phyloP scores from a whole-genome alignment of 2,888 invertebrate genomes.

The Mesopsocus fuscifrons region DNA sequence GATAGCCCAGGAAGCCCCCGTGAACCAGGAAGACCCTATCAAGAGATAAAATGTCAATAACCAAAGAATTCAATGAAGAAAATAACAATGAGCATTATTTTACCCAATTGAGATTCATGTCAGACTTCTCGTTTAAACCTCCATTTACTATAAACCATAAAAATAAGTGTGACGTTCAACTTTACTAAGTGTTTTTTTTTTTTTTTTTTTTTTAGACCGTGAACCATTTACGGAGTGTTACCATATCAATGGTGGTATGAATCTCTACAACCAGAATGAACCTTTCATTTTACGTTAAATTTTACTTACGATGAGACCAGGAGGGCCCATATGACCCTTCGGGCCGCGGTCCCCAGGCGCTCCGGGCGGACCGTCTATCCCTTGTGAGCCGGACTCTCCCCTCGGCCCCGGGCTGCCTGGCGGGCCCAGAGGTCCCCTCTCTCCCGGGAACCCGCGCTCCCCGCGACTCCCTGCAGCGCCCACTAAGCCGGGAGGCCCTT shows the following conservation, averaged over 20 bases:
- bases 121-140: neutral
- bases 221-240: too few species aligned
- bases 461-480: slow-evolving; percentile 38
- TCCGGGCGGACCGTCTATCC: slow-evolving; percentile 27
- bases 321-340: slow-evolving; percentile 49
- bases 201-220: too few species aligned
- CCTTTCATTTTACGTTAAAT: too few species aligned
- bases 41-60: too few species aligned
- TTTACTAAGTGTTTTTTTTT: too few species aligned
- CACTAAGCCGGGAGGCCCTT: slow-evolving; percentile 40
- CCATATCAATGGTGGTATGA: too few species aligned
- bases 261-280: too few species aligned
- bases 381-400: slow-evolving; percentile 45
- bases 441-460: slow-evolving; percentile 52
- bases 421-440: slow-evolving; percentile 47
- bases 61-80: slow-evolving; percentile 1
- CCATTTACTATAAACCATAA: too few species aligned
- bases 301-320: slow-evolving; percentile 39
- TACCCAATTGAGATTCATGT: neutral
- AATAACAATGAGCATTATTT: neutral
- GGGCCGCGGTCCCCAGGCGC: slow-evolving; percentile 24
- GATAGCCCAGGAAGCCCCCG: slow-evolving; percentile 43
- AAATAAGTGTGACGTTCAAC: too few species aligned
- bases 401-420: slow-evolving; percentile 43
- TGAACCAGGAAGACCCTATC: slow-evolving; percentile 43